A percentile compares a stretch with the other conserved stretches of the same genome.
Conservation (phyloP, 2,888 invertebrate genomes). For the Peribatodes rhomboidaria region DNA sequence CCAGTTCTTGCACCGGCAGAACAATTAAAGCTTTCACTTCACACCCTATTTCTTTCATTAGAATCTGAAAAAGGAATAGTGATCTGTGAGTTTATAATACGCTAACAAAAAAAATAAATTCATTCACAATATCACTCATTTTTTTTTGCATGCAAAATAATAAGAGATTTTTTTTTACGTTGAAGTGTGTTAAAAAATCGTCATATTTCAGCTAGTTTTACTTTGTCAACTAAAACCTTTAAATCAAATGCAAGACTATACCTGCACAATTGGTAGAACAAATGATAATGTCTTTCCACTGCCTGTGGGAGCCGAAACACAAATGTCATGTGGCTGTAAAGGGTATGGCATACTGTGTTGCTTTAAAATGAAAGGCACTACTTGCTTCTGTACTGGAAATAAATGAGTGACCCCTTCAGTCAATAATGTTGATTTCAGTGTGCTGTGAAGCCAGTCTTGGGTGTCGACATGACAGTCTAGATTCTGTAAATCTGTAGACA, state of each 20-base stretch:
- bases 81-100: no score
- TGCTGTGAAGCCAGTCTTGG: conserved; percentile 87
- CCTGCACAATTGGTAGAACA: conserved; percentile 96
- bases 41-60: conserved; percentile 88
- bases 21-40: conserved; percentile 95
- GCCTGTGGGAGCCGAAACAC: conserved; percentile 98
- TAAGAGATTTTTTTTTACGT: no score
- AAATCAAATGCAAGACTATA: conserved; percentile 52
- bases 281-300: conserved; percentile 99
- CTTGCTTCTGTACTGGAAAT: conserved; percentile 94
- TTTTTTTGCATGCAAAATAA: no score
- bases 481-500: conserved; percentile 90
- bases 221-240: not conserved
- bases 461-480: conserved; percentile 84
- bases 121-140: no score
- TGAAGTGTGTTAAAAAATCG: no score
- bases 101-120: no score
- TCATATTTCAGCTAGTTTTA: not conserved
- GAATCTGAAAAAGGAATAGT: conserved; percentile 81
- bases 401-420: conserved; percentile 91
- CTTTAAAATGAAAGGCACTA: conserved; percentile 92
- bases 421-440: conserved; percentile 88
- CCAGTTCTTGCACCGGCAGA: conserved; percentile 96
- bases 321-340: conserved; percentile 94
- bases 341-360: conserved; percentile 86